Evolutionary conservation across 1,140 invertebrate genomes (phyloP).

Genomic region (Drosophila kepulauana): DNA sequence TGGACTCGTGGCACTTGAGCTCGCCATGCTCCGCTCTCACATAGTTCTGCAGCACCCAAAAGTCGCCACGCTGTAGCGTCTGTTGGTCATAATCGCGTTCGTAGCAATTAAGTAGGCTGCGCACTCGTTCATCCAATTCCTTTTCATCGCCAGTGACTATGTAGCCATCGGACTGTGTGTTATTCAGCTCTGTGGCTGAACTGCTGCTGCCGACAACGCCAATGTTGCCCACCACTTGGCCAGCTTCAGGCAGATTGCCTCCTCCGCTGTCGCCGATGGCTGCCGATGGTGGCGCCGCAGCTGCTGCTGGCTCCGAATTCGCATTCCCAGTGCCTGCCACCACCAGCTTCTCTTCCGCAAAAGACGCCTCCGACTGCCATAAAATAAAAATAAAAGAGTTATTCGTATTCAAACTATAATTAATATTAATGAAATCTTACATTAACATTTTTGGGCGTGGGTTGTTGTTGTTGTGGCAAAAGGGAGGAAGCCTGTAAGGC

Average conservation of each 20-base stretch:
- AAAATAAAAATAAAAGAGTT: background rate
- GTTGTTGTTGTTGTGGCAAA: slow-evolving; percentile 54
- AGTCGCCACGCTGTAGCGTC: slow-evolving; percentile 92
- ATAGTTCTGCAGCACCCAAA: slow-evolving; percentile 96
- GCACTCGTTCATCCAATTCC: slow-evolving; percentile 77
- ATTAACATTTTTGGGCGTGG: slow-evolving; percentile 60
- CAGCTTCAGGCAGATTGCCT: slow-evolving; percentile 48
- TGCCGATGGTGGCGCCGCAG: slow-evolving; percentile 27
- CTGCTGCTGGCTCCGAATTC: slow-evolving; percentile 47
- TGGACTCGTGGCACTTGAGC: slow-evolving; percentile 91
- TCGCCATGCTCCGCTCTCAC: slow-evolving; percentile 88
- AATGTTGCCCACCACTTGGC: slow-evolving; percentile 69
- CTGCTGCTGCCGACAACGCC: slow-evolving; percentile 30
- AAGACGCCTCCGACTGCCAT: slow-evolving; percentile 48
- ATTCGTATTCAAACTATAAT: too few relatives aligned
- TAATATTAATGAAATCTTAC: slow-evolving; percentile 33
- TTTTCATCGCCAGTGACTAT: slow-evolving; percentile 80
- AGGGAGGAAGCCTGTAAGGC: slow-evolving; percentile 55
- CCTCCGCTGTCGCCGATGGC: slow-evolving; percentile 55
- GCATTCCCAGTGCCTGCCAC: slow-evolving; percentile 38
- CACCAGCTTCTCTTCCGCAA: slow-evolving; percentile 55
- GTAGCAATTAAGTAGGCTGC: slow-evolving; percentile 87
- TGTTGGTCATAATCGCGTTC: slow-evolving; percentile 88
- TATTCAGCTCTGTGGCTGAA: slow-evolving; percentile 59
- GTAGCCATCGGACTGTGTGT: slow-evolving; percentile 70